These are phyloP conservation scores for Drosophila aff. DNA, from an alignment of 1,140 invertebrate genomes.

Conservation along the genomic window DNA sequence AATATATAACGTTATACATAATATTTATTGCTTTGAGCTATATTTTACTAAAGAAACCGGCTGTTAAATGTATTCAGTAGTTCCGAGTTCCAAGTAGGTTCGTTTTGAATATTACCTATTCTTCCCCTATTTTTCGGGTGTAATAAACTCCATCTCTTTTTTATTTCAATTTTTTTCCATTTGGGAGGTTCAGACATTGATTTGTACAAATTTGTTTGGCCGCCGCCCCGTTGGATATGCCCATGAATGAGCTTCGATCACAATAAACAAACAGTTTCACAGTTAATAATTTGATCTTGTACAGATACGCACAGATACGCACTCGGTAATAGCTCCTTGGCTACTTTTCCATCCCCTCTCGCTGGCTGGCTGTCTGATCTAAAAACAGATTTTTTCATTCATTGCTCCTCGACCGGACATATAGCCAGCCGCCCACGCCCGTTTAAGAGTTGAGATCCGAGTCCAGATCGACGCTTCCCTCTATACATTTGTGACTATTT, in stretches of 20 bases:
- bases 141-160: background rate
- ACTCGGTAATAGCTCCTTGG: constrained; percentile 37
- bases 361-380: background rate
- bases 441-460: constrained; percentile 18
- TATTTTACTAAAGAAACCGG: too few relatives aligned
- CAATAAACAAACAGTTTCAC: constrained; percentile 61
- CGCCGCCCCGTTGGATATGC: constrained; percentile 30
- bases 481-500: background rate
- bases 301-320: constrained; percentile 52
- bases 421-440: constrained; percentile 26
- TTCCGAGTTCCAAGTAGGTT: background rate
- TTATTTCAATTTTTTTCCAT: background rate
- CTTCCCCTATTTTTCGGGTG: background rate
- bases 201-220: constrained; percentile 28
- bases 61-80: too few relatives aligned
- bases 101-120: background rate
- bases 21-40: too few relatives aligned
- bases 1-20: too few relatives aligned
- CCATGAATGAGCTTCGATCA: constrained; percentile 63
- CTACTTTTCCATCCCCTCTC: background rate
- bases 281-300: constrained; percentile 71
- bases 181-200: constrained; percentile 19
- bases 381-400: constrained; percentile 69
- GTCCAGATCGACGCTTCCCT: constrained; percentile 7
- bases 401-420: constrained; percentile 39